These are phyloP conservation scores for Campoplex nolae DNA, from an alignment of 2,888 invertebrate genomes.

Conservation along the genomic window DNA sequence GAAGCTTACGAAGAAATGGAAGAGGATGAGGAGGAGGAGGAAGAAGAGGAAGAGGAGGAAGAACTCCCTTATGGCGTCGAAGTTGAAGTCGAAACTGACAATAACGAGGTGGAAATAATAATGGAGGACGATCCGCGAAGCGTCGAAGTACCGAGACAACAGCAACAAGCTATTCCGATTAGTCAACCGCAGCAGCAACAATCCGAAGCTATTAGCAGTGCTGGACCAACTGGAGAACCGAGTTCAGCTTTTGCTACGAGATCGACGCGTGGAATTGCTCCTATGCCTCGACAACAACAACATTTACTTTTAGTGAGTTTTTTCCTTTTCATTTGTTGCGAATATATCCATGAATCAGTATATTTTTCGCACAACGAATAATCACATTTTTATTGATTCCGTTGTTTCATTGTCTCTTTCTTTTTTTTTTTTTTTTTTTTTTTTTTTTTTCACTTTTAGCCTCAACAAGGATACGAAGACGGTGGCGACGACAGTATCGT, in stretches of 20 bases:
- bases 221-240: conserved; percentile 82
- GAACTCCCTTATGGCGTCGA: conserved; percentile 82
- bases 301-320: conserved; percentile 84
- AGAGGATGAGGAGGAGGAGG: conserved; percentile 81
- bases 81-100: conserved; percentile 86
- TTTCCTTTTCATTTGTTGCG: neutral
- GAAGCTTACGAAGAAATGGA: conserved; percentile 84
- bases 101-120: conserved; percentile 88
- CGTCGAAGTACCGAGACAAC: conserved; percentile 88
- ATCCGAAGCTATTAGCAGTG: conserved; percentile 91
- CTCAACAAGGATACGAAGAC: conserved; percentile 87
- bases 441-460: conserved; percentile 73
- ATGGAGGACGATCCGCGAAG: conserved; percentile 86
- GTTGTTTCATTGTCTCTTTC: neutral
- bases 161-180: conserved; percentile 83
- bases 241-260: conserved; percentile 79
- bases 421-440: neutral
- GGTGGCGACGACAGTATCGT: conserved; percentile 92
- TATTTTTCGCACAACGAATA: neutral
- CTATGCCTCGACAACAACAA: conserved; percentile 85
- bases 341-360: neutral
- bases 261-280: conserved; percentile 85
- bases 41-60: conserved; percentile 82
- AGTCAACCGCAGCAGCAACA: conserved; percentile 87
- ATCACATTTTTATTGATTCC: neutral